Evolutionary conservation across 2,113 vertebrate genomes (phyloP).

Genomic region (Circaetus gallicus): DNA sequence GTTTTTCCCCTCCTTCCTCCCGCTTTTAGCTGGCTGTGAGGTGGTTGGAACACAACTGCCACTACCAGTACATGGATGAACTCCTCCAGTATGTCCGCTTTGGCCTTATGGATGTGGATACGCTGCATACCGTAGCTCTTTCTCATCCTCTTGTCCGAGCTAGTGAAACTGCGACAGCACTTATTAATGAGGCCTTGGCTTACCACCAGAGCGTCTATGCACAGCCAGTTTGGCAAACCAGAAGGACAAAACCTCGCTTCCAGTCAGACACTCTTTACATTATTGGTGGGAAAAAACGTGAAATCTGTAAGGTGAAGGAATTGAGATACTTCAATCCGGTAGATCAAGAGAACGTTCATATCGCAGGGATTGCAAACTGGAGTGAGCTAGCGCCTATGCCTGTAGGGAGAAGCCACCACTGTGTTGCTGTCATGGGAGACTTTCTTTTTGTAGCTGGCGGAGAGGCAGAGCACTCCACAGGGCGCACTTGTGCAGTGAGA

Average conservation of each 20-base stretch:
- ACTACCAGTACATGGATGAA: constrained; percentile 89
- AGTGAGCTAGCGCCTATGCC: constrained; percentile 91
- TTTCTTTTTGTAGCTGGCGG: constrained; percentile 95
- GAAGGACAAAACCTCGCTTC: constrained; percentile 88
- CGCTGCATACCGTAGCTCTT: constrained; percentile 82
- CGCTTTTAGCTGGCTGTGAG: constrained; percentile 85
- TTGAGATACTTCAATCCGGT: constrained; percentile 92
- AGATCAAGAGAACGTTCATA: constrained; percentile 84
- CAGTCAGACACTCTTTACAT: constrained; percentile 94
- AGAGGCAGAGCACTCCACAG: constrained; percentile 88
- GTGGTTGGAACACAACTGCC: constrained; percentile 92
- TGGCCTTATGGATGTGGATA: constrained; percentile 90
- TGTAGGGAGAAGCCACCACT: constrained; percentile 92
- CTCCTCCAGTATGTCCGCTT: constrained; percentile 92
- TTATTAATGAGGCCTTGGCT: constrained; percentile 90
- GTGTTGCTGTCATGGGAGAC: constrained; percentile 93
- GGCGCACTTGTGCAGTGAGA: constrained; percentile 88
- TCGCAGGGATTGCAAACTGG: constrained; percentile 90
- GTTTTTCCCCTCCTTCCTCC: constrained; percentile 30
- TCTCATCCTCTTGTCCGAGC: constrained; percentile 87
- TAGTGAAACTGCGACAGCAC: constrained; percentile 81
- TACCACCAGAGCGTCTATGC: constrained; percentile 89
- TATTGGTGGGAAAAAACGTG: constrained; percentile 88
- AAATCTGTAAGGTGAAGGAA: constrained; percentile 90
- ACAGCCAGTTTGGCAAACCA: constrained; percentile 90